These are phyloP conservation scores for Pseudochaenichthys georgianus DNA, from an alignment of 2,797 vertebrate species.

Conservation along the genomic window DNA sequence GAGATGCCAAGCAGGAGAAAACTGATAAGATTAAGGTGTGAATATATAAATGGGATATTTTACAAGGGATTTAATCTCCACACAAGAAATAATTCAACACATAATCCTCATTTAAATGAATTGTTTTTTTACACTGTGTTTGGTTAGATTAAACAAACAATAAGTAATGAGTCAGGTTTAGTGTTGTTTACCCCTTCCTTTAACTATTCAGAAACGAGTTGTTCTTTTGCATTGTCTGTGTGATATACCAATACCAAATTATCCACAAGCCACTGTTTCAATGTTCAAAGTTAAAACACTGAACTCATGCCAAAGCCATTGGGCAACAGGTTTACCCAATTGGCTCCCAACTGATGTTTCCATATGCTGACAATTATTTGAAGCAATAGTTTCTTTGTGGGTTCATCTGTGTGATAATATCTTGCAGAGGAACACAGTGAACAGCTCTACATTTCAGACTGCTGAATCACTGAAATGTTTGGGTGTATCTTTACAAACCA, in stretches of 20 bases:
- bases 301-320: conserved; percentile 2
- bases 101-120: not conserved
- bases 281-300: conserved; percentile 2
- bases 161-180: not conserved
- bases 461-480: conserved; percentile 12
- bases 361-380: not conserved
- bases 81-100: not conserved
- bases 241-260: not conserved
- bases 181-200: not conserved
- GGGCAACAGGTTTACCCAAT: conserved; percentile 25
- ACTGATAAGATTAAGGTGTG: not conserved
- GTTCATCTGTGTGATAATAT: not conserved
- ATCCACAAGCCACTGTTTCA: conserved; percentile 1
- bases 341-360: not conserved
- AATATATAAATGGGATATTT: not conserved
- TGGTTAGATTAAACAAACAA: not conserved
- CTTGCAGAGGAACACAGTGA: not conserved
- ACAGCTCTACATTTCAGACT: conserved; percentile 6
- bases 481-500: conserved; percentile 11
- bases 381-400: not conserved
- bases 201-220: not conserved
- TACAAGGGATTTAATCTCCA: not conserved
- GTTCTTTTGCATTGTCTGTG: not conserved
- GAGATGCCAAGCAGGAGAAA: not conserved
- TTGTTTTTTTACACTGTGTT: not conserved